A percentile compares a stretch with the other conserved stretches of the same genome.
Evolutionary conservation across 2,888 invertebrate species (phyloP).

Genomic region (Stegana nigrithorax): DNA sequence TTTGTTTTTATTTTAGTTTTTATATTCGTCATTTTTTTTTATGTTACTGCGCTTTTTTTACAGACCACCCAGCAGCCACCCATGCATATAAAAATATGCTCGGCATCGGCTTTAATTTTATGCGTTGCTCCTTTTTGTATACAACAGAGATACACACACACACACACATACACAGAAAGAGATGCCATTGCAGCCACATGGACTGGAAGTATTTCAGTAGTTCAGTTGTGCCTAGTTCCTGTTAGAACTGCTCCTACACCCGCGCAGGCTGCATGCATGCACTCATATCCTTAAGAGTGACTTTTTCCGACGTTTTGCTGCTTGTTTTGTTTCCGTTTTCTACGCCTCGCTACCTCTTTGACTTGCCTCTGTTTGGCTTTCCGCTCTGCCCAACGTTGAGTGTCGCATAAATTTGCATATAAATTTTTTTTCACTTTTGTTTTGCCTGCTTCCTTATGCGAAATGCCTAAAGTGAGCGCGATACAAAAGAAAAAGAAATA

Average conservation of each 20-base stretch:
- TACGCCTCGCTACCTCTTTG: neutral
- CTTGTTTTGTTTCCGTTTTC: neutral
- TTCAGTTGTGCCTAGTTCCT: conserved; percentile 15
- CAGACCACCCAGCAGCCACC: too few species aligned
- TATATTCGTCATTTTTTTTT: neutral
- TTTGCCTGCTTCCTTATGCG: neutral
- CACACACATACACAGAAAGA: conserved; percentile 1
- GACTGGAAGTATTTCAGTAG: conserved; percentile 35
- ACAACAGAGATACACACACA: conserved; percentile 22
- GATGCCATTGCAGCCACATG: conserved; percentile 45
- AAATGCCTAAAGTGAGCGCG: too few species aligned
- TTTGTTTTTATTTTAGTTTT: neutral
- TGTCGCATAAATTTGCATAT: conserved; percentile 6
- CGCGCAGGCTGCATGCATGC: neutral
- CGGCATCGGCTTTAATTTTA: neutral
- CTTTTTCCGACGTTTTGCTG: neutral
- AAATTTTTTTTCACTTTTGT: conserved; percentile 1
- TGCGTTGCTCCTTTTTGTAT: neutral
- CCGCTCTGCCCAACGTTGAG: neutral
- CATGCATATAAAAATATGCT: too few species aligned
- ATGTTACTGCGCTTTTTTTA: conserved; percentile 10
- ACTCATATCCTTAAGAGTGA: conserved; percentile 5
- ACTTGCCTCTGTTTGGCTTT: neutral
- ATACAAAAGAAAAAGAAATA: neutral
- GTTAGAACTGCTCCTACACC: neutral